Conservation (phyloP, 1,140 invertebrate species). For the Oryctes rhinoceros region DNA sequence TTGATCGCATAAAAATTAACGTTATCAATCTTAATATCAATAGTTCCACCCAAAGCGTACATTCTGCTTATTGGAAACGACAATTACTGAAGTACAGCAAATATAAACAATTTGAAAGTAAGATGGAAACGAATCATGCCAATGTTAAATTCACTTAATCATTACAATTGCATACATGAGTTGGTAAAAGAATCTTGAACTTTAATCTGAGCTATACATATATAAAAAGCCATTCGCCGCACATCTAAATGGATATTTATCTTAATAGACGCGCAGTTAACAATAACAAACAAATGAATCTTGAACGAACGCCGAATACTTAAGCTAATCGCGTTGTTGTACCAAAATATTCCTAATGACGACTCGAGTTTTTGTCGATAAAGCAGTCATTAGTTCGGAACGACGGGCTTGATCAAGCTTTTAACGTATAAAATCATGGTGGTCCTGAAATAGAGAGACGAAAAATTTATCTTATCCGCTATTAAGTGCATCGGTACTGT, state of each 20-base stretch:
- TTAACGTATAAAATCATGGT: slow-evolving; percentile 29
- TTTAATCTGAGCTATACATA: no score
- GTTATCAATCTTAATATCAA: no score
- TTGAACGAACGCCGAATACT: slow-evolving; percentile 16
- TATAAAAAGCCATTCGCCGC: not conserved
- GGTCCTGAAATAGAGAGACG: slow-evolving; percentile 37
- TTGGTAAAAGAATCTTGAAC: no score
- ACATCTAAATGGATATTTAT: not conserved
- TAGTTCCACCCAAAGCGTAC: no score
- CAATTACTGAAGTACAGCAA: no score
- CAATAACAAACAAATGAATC: not conserved
- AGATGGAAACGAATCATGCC: no score
- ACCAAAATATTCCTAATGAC: slow-evolving; percentile 25
- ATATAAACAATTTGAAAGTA: no score
- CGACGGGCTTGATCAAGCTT: slow-evolving; percentile 1
- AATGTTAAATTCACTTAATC: no score
- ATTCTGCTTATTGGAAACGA: no score
- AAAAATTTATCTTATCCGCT: slow-evolving; percentile 42
- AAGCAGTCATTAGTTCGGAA: slow-evolving; percentile 20
- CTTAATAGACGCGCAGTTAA: not conserved
- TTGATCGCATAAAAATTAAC: no score
- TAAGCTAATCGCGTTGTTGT: slow-evolving; percentile 16
- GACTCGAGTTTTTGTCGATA: slow-evolving; percentile 30
- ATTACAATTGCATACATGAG: no score
- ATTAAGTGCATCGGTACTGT: slow-evolving; percentile 42